Base-by-base conservation (phyloP, 2,113 vertebrate species). In the Onychorhynchus coronatus region DNA sequence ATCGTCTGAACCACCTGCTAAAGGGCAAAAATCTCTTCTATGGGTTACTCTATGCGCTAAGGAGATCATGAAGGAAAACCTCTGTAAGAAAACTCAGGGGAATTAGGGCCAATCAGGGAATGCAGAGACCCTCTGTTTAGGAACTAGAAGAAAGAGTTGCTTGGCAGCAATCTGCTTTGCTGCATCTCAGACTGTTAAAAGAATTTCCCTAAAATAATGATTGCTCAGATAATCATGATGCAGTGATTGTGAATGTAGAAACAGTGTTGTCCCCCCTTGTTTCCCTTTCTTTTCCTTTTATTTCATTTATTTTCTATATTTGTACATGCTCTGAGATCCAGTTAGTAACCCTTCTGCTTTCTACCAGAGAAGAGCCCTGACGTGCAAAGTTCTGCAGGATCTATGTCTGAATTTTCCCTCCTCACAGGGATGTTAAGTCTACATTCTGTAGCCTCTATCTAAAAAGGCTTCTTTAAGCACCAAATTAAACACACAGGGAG, bases 401-500 rank as follows among this genome's bases (percentile, higher is more conserved):
- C 49, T 56, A 0, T 24, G 52, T 65, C 65, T 77, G 78, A 84
- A 46, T 94, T 72, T 72, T 68, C 31, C 9, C 49, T 86, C 46
- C 82, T 90, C n/a, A 42, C 27, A 68, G 28, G 28, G 65, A 86
- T 58, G 28, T 52, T 63, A 89, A 88, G 23, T 39, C 62, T 91
- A 75, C 70, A 80, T 91, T 91, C 55, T 71, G 30, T 55, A 94
- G 73, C 16, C n/a, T 87, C 73, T 85, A 73, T 87, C 66, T 81
- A 89, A 92, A 93, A 94, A 94, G 58, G 56, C 88, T 93, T 90
- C 76, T 91, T 78, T 59, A 87, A 88, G 50, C 73, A 96, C 73
- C 52, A 95, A 91, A 96, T 96, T 92, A 94, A 94, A 95, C 66
- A 94, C 52, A 73, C 70, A 92, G 70, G 65, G 62, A 96, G 76